A percentile compares a stretch with the other conserved stretches of the same genome.
Evolutionary conservation across 2,797 vertebrate species (phyloP).

Genomic region (Semaprochilodus insignis): DNA sequence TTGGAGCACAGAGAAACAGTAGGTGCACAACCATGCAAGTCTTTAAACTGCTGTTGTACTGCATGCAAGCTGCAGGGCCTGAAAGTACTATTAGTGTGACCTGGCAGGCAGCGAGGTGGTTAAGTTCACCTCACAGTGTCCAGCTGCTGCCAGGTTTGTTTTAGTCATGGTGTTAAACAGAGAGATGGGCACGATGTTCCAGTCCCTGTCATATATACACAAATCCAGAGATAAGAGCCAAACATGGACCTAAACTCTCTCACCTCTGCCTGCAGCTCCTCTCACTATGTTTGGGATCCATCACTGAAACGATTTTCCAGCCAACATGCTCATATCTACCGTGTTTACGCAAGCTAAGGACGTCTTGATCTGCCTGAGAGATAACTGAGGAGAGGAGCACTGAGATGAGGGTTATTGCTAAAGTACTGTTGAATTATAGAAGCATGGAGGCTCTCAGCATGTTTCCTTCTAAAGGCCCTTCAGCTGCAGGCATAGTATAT

Average conservation of each 20-base stretch:
- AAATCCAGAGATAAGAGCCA: constrained; percentile 53
- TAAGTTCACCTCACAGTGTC: constrained; percentile 30
- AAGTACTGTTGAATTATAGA: constrained; percentile 21
- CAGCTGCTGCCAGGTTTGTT: constrained; percentile 49
- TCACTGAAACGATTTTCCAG: constrained; percentile 37
- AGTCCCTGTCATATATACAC: constrained; percentile 40
- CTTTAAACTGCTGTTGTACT: neutral
- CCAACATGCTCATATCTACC: constrained; percentile 21
- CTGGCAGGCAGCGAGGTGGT: neutral
- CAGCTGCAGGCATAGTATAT: neutral
- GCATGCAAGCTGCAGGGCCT: neutral
- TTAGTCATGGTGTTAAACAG: constrained; percentile 55
- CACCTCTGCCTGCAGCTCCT: constrained; percentile 27
- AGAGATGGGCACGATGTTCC: constrained; percentile 44
- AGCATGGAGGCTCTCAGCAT: neutral
- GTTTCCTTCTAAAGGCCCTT: neutral
- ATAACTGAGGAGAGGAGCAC: constrained; percentile 23
- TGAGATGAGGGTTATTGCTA: constrained; percentile 27
- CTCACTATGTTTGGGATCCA: constrained; percentile 35
- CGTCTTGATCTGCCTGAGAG: constrained; percentile 28
- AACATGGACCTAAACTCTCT: constrained; percentile 36
- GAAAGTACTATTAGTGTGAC: neutral
- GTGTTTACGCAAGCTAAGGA: constrained; percentile 35
- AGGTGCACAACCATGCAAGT: too few relatives aligned
- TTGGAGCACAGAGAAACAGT: too few relatives aligned